phyloP scores from a whole-genome alignment of 2,888 invertebrate genomes.

The Macaria notata region DNA sequence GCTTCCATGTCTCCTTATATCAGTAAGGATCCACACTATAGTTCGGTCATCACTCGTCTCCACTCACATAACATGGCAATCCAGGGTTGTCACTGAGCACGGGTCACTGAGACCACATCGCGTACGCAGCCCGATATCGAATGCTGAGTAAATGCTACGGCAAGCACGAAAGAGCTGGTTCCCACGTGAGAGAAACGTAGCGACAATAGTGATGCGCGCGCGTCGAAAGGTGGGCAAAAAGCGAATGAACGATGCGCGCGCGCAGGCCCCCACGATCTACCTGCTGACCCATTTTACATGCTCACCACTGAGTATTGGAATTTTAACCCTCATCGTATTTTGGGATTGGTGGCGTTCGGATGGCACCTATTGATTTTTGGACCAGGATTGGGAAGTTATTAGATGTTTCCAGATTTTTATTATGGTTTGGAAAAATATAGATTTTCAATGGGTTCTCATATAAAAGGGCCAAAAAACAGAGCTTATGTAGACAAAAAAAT shows the following conservation, averaged over 20 bases:
- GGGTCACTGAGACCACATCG: slow-evolving; percentile 50
- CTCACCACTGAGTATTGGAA: slow-evolving; percentile 39
- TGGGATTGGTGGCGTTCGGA: not conserved
- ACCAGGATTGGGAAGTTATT: no score
- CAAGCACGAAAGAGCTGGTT: slow-evolving; percentile 71
- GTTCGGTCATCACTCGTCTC: slow-evolving; percentile 72
- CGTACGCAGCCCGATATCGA: slow-evolving; percentile 53
- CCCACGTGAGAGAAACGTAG: slow-evolving; percentile 79
- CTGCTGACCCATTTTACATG: slow-evolving; percentile 75
- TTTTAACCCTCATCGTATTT: slow-evolving; percentile 38
- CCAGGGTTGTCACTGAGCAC: slow-evolving; percentile 42
- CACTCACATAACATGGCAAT: slow-evolving; percentile 56
- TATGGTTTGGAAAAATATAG: no score
- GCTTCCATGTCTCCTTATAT: slow-evolving; percentile 67
- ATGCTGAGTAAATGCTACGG: slow-evolving; percentile 58
- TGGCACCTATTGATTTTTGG: slow-evolving; percentile 2
- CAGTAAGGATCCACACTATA: slow-evolving; percentile 56
- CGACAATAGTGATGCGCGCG: slow-evolving; percentile 73
- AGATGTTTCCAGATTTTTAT: no score
- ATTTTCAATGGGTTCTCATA: no score
- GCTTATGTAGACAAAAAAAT: no score
- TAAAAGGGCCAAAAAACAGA: no score
- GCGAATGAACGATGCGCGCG: slow-evolving; percentile 66
- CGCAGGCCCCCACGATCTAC: slow-evolving; percentile 46
- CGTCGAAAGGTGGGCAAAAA: slow-evolving; percentile 81